phyloP scores from a whole-genome alignment of 1,140 invertebrate species.

The Cydia pomonella region DNA sequence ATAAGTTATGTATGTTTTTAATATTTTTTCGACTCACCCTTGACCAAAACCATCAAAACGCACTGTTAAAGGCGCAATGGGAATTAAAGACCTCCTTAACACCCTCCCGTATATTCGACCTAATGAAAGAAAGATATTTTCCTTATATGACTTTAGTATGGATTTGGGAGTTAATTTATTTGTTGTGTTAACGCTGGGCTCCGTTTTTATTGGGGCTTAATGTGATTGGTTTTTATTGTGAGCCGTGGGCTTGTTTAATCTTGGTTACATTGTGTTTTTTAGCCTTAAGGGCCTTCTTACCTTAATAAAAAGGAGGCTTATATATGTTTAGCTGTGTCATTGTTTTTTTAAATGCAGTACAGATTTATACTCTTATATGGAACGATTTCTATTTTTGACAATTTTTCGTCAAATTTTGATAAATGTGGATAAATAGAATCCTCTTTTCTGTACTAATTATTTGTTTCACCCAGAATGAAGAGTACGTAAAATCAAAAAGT shows the following conservation, averaged over 20 bases:
- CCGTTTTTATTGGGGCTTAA: constrained; percentile 11
- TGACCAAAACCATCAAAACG: background rate
- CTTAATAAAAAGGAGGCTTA: background rate
- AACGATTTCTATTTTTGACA: too few species aligned
- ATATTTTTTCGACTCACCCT: background rate
- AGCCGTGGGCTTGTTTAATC: background rate
- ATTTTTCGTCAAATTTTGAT: too few species aligned
- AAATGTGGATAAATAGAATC: too few species aligned
- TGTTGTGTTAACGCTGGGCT: background rate
- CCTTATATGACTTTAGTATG: constrained; percentile 10
- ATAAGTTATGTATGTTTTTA: background rate
- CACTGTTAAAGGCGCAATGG: background rate
- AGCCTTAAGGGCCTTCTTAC: background rate
- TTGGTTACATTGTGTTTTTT: background rate
- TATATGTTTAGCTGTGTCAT: background rate
- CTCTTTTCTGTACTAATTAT: too few species aligned
- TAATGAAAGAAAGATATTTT: constrained; percentile 15
- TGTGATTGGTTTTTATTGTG: constrained; percentile 8
- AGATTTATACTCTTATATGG: too few species aligned
- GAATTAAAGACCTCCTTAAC: background rate
- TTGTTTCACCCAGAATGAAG: too few species aligned
- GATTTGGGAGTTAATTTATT: constrained; percentile 11
- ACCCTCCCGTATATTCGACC: background rate
- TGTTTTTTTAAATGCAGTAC: background rate
- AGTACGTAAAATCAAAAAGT: too few species aligned